Percentiles rank a stretch among this genome's conserved stretches.
phyloP scores from a whole-genome alignment of 2,888 invertebrate species.

The Harmothoe impar region DNA sequence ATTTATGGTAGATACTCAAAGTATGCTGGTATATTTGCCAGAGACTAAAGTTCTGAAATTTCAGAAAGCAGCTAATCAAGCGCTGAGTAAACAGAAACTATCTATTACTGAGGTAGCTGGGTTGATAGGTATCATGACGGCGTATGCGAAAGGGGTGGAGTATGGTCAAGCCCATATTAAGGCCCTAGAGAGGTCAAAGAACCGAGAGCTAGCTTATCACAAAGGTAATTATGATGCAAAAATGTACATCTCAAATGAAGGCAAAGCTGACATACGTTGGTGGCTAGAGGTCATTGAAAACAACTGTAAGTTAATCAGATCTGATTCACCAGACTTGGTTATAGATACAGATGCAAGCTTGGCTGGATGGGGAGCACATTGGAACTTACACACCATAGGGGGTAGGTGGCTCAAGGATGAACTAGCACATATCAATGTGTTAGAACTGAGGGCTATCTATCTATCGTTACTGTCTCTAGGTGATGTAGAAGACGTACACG shows the following conservation, averaged over 20 bases:
- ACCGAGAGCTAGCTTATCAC: neutral
- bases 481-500: neutral
- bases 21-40: neutral
- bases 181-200: neutral
- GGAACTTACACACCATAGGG: neutral
- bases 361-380: neutral
- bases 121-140: neutral
- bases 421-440: neutral
- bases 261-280: neutral
- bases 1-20: neutral
- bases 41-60: neutral
- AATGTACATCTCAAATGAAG: neutral
- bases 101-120: neutral
- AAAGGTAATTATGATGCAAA: neutral
- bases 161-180: too few species aligned
- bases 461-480: neutral
- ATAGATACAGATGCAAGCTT: too few species aligned
- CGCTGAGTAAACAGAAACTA: neutral
- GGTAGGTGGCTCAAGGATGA: neutral
- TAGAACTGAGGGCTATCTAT: neutral
- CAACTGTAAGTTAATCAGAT: neutral
- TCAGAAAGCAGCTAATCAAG: neutral
- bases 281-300: neutral
- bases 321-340: neutral
- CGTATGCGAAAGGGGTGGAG: neutral